Percentiles rank a stretch among this genome's conserved stretches.
Conservation (phyloP, 2,113 vertebrate species). For the Prunella himalayana region DNA sequence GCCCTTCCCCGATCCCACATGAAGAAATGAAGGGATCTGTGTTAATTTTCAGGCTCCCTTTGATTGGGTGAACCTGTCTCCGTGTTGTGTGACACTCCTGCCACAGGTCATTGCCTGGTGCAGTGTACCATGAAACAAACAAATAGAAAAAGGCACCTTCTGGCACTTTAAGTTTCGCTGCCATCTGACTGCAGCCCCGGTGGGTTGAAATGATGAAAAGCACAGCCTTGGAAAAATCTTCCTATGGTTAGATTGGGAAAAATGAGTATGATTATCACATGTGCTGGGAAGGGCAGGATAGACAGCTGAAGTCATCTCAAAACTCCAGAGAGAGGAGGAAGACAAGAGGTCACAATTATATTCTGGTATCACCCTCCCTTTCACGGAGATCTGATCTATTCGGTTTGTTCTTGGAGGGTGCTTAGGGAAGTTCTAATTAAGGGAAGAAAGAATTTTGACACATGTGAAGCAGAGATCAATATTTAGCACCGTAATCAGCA, state of each 20-base stretch:
- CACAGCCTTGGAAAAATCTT: constrained; percentile 78
- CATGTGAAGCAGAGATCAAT: constrained; percentile 98
- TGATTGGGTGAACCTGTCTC: constrained; percentile 94
- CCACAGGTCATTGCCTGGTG: constrained; percentile 97
- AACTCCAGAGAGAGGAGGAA: constrained; percentile 88
- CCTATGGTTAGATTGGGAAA: constrained; percentile 86
- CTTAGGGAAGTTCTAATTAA: constrained; percentile 99
- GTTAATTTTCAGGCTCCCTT: constrained; percentile 92
- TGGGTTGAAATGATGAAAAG: constrained; percentile 82
- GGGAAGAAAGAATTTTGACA: constrained; percentile 98
- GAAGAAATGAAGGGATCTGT: constrained; percentile 87
- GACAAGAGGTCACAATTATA: constrained; percentile 99
- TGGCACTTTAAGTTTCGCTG: constrained; percentile 89
- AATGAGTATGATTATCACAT: constrained; percentile 92
- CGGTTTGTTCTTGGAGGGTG: constrained; percentile 89
- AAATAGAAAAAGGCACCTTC: constrained; percentile 99
- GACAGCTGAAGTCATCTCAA: constrained; percentile 91
- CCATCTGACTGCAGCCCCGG: constrained; percentile 79
- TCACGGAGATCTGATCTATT: constrained; percentile 90
- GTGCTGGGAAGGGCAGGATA: constrained; percentile 83
- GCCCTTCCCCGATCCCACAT: constrained; percentile 75
- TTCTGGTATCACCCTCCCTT: constrained; percentile 78
- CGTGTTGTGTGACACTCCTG: constrained; percentile 81
- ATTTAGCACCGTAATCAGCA: constrained; percentile 99
- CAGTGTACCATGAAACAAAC: constrained; percentile 98